Evolutionary conservation across 2,888 invertebrate species (phyloP).

Genomic region (Mayetiola destructor): DNA sequence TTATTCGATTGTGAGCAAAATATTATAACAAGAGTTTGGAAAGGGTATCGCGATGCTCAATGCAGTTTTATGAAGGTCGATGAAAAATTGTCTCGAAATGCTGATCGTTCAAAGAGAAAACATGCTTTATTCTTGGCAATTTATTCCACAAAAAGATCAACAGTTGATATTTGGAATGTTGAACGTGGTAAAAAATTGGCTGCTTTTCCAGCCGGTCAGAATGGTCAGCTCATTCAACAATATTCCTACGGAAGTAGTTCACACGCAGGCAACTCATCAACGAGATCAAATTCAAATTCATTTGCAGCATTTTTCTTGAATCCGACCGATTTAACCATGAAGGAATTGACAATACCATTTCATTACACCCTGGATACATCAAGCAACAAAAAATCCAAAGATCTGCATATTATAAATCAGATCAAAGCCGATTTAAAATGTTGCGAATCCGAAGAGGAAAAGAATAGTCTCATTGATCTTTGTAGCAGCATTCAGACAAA

Average conservation of each 20-base stretch:
- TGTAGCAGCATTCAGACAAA: conserved; percentile 52
- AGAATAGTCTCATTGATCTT: conserved; percentile 23
- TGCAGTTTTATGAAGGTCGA: conserved; percentile 81
- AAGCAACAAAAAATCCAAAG: conserved; percentile 73
- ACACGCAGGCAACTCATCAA: conserved; percentile 33
- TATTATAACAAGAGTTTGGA: conserved; percentile 72
- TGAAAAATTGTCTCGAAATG: conserved; percentile 37
- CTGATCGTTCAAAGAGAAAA: conserved; percentile 26
- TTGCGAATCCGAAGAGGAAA: conserved; percentile 38
- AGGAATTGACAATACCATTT: conserved; percentile 76
- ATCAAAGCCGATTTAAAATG: conserved; percentile 51
- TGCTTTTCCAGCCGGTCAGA: conserved; percentile 78
- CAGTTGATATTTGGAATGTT: conserved; percentile 84
- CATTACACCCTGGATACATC: conserved; percentile 79
- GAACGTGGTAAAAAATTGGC: conserved; percentile 82
- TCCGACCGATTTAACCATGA: conserved; percentile 59
- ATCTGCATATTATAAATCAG: conserved; percentile 71
- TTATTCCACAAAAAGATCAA: conserved; percentile 81
- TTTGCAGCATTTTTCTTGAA: conserved; percentile 64
- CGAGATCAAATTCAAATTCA: conserved; percentile 36
- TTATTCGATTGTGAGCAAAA: conserved; percentile 71
- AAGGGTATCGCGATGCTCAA: conserved; percentile 92
- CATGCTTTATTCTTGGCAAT: conserved; percentile 72
- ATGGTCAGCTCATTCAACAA: conserved; percentile 67
- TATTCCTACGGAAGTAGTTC: conserved; percentile 71